These are phyloP conservation scores for Syndactyla subalaris DNA, from an alignment of 2,797 vertebrate species.

Conservation along the genomic window DNA sequence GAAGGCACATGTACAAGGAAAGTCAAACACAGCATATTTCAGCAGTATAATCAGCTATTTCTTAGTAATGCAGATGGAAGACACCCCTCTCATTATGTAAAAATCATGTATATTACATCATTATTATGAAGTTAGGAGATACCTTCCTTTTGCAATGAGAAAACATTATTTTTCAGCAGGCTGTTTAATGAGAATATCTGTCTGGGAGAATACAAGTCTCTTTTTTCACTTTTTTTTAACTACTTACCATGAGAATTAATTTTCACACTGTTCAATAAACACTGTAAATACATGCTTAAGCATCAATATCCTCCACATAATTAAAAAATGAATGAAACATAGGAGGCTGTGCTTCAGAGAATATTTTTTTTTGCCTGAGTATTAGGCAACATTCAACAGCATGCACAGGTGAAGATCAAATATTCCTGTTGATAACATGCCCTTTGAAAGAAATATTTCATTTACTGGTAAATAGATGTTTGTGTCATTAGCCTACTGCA, in stretches of 20 bases:
- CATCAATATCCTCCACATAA: neutral
- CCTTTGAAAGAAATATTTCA: neutral
- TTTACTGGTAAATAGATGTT: neutral
- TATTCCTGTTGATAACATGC: neutral
- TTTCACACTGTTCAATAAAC: neutral
- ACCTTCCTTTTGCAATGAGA: neutral
- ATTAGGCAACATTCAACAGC: neutral
- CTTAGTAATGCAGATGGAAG: neutral
- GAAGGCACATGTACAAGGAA: conserved; percentile 25
- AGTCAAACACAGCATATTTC: conserved; percentile 34
- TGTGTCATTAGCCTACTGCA: neutral
- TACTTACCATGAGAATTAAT: neutral
- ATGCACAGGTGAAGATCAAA: neutral
- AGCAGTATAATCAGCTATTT: conserved; percentile 36
- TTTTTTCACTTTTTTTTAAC: neutral
- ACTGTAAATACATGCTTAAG: neutral
- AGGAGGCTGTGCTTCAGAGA: neutral
- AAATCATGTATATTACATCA: neutral
- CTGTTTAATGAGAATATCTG: neutral
- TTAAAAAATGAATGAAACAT: neutral
- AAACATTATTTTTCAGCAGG: neutral
- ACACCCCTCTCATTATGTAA: conserved; percentile 17
- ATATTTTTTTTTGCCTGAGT: neutral
- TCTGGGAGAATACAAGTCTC: neutral
- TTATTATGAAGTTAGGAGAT: neutral